These are phyloP conservation scores for Adelosebastes latens DNA, from an alignment of 2,797 vertebrate species.

Conservation along the genomic window DNA sequence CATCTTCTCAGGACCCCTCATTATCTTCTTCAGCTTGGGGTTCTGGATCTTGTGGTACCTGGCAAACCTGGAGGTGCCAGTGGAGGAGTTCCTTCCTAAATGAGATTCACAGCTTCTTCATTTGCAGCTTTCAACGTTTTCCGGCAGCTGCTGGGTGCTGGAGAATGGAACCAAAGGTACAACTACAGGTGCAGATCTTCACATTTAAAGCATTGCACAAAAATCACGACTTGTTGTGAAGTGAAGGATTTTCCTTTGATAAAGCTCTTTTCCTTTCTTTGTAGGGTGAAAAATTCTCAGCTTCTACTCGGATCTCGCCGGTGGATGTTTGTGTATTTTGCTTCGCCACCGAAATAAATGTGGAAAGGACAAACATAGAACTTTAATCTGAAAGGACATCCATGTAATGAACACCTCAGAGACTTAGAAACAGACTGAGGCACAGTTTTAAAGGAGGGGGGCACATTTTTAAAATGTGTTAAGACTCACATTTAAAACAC, in stretches of 20 bases:
- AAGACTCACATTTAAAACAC: neutral
- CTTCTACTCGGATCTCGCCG: neutral
- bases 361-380: neutral
- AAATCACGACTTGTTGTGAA: neutral
- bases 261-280: neutral
- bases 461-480: neutral
- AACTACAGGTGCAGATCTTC: neutral
- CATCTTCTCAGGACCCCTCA: conserved; percentile 78
- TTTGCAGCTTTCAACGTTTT: neutral
- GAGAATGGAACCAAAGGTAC: neutral
- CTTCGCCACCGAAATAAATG: neutral
- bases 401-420: neutral
- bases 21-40: conserved; percentile 83
- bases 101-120: conserved; percentile 7
- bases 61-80: conserved; percentile 79
- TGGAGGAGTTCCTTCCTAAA: conserved; percentile 51
- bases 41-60: conserved; percentile 89
- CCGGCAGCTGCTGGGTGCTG: neutral
- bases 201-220: neutral
- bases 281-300: neutral
- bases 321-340: neutral
- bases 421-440: neutral
- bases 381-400: neutral
- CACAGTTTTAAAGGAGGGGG: neutral
- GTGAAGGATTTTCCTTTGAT: neutral